Conservation (phyloP, 1,140 invertebrate genomes). For the Pseudomyrmex pallidus region DNA sequence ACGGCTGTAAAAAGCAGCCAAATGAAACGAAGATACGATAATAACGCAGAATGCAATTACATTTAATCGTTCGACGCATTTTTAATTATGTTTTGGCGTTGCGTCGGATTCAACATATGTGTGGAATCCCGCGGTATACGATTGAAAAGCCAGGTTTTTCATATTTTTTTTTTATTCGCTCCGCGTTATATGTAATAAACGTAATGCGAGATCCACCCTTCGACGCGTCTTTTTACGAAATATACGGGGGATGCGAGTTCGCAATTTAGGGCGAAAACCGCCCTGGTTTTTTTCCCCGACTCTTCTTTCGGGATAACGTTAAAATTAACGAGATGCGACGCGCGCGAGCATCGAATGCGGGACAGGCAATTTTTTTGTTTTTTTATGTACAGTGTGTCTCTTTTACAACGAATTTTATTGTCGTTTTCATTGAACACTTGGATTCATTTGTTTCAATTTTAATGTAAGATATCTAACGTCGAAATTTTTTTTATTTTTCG, state of each 20-base stretch:
- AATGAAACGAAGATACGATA: conserved; percentile 26
- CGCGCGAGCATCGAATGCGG: conserved; percentile 39
- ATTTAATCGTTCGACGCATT: neutral
- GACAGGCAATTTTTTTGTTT: neutral
- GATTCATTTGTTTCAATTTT: neutral
- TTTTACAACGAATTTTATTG: neutral
- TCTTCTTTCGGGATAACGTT: conserved; percentile 24
- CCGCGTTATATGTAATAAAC: neutral
- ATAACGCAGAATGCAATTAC: neutral
- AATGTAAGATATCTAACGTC: neutral
- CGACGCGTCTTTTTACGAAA: neutral
- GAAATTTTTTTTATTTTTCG: neutral
- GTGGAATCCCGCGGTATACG: neutral
- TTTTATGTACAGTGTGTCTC: neutral
- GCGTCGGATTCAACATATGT: neutral
- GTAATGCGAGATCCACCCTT: neutral
- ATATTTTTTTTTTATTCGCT: neutral
- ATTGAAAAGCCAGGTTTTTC: neutral
- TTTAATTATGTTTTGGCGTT: conserved; percentile 6
- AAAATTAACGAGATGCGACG: conserved; percentile 26
- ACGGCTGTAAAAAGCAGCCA: neutral
- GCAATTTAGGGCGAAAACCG: conserved; percentile 17
- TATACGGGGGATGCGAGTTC: neutral
- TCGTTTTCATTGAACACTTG: too few relatives aligned
- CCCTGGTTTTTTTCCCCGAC: conserved; percentile 17